These are phyloP conservation scores for Pterocles burchelli DNA, from an alignment of 2,113 vertebrate genomes.

Conservation along the genomic window DNA sequence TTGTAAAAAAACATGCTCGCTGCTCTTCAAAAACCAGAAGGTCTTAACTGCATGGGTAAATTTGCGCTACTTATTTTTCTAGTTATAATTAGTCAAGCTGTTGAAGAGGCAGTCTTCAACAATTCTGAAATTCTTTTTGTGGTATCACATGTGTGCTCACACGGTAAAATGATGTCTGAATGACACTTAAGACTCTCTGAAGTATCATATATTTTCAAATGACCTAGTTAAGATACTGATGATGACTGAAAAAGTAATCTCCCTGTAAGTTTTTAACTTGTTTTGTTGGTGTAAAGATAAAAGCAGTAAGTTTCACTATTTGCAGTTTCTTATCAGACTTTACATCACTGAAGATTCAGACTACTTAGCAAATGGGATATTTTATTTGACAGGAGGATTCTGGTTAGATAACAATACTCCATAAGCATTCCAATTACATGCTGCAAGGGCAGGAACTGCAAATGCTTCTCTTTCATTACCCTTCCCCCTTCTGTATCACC, in stretches of 20 bases:
- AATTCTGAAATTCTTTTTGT: slow-evolving; percentile 12
- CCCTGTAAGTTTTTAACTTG: slow-evolving; percentile 37
- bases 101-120: neutral
- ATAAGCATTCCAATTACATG: neutral
- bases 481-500: neutral
- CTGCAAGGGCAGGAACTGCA: slow-evolving; percentile 15
- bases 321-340: slow-evolving; percentile 38
- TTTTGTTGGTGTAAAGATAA: slow-evolving; percentile 53
- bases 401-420: slow-evolving; percentile 27
- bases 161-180: slow-evolving; percentile 14
- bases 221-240: slow-evolving; percentile 57
- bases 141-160: slow-evolving; percentile 16
- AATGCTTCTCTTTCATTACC: slow-evolving; percentile 29
- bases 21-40: neutral
- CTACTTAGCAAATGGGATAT: slow-evolving; percentile 38
- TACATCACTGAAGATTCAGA: slow-evolving; percentile 27
- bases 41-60: neutral
- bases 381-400: slow-evolving; percentile 32
- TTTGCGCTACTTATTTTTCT: neutral
- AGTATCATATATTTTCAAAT: slow-evolving; percentile 52
- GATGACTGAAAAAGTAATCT: slow-evolving; percentile 41
- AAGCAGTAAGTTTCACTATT: slow-evolving; percentile 38
- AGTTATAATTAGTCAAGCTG: slow-evolving; percentile 17
- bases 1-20: neutral
- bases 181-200: slow-evolving; percentile 56